phyloP scores from a whole-genome alignment of 2,113 vertebrate genomes.

The Apaloderma vittatum region DNA sequence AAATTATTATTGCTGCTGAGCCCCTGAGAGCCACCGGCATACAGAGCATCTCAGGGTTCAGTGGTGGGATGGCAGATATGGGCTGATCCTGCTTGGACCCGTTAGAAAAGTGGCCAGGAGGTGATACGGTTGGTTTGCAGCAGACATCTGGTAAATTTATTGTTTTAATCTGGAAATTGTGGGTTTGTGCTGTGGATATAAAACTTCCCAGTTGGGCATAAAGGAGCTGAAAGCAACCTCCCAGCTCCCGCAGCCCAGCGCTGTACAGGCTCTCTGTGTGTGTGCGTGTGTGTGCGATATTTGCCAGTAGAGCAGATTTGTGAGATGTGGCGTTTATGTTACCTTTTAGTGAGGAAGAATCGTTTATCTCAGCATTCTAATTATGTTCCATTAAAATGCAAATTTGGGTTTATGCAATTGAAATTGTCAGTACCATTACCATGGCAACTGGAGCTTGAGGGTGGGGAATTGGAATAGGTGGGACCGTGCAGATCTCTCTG shows the following conservation, averaged over 20 bases:
- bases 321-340: slow-evolving; percentile 26
- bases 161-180: not conserved
- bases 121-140: not conserved
- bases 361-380: slow-evolving; percentile 77
- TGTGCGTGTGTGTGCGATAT: not conserved
- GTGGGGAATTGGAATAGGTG: slow-evolving; percentile 59
- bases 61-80: not conserved
- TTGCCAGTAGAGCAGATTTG: slow-evolving; percentile 15
- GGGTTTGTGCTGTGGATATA: not conserved
- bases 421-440: slow-evolving; percentile 69
- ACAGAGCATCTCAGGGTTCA: not conserved
- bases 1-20: not conserved
- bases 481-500: slow-evolving; percentile 14
- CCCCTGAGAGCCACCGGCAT: not conserved
- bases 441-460: slow-evolving; percentile 71
- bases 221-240: not conserved
- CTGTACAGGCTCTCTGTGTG: not conserved
- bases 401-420: slow-evolving; percentile 54
- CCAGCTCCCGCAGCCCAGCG: not conserved
- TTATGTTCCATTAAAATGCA: slow-evolving; percentile 81
- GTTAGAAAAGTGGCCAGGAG: not conserved
- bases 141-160: not conserved
- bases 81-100: not conserved
- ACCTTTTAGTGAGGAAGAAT: slow-evolving; percentile 52
- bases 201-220: not conserved